Evolutionary conservation across 1,140 invertebrate species (phyloP), one percentile per base, ranked within the genome.

Genomic region (Lepidostoma basale): DNA sequence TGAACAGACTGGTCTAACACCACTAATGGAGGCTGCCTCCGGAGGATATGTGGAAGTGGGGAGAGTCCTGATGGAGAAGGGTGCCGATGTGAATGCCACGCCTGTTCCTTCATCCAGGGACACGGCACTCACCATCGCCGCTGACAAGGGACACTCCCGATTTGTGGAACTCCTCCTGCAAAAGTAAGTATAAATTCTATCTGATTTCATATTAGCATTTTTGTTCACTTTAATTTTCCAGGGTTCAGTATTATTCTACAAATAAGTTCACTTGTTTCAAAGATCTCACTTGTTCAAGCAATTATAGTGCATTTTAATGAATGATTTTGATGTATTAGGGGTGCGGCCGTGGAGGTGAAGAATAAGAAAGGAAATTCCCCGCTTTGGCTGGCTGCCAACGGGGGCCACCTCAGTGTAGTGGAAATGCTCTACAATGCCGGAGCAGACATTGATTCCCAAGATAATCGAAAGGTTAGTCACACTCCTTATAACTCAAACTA

Each of bases 311-410:
- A n/a, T n/a, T n/a, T n/a, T n/a, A n/a, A n/a, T n/a, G n/a, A n/a
- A n/a, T n/a, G n/a, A n/a, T n/a, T n/a, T n/a, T 47, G 3, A 8
- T 47, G 9, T 33, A 18, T 12, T 18, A 18, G 92, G 60, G 88
- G 88, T 62, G 96, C 96, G 26, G 89, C 92, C 70, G 94, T 99
- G 3, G 96, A 98, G 83, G 95, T 98, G 0, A 98, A 98, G 75
- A 99, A 99, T 81, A 99, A 99, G 78, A 99, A 99, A 84, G 98
- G 98, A 54, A 98, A 98, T 81, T 98, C 97, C 30, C 96, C 98
- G 0, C 82, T 99, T 0, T 99, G 98, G 98, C 80, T 99, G 45
- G 96, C 98, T 3, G 97, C 96, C 2, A 98, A 98, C 83, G 96
- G 96, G 66, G 98, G 98, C 10, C 97, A 99, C 80, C 83, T 98